phyloP scores from a whole-genome alignment of 2,113 vertebrate species.

The Formicarius rufipectus region DNA sequence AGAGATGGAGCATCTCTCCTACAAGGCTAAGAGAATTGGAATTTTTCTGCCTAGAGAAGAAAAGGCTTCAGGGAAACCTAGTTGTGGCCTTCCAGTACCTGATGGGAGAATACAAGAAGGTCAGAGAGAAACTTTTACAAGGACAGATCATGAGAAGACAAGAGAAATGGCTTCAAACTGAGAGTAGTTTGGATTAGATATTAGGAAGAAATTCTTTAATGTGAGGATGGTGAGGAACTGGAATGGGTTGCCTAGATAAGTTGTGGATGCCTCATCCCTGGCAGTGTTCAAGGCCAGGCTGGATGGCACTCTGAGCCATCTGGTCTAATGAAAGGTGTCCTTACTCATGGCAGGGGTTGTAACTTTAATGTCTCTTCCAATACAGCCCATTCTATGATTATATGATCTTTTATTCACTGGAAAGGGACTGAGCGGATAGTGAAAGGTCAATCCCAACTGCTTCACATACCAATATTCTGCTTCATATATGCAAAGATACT shows the following conservation, averaged over 20 bases:
- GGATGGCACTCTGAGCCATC: not conserved
- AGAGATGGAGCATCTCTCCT: not conserved
- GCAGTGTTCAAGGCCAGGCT: not conserved
- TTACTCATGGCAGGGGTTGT: not conserved
- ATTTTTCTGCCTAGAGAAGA: not conserved
- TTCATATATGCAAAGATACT: not conserved
- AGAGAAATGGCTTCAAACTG: not conserved
- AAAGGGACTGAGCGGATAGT: not conserved
- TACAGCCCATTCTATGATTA: not conserved
- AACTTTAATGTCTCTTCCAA: not conserved
- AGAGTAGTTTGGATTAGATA: not conserved
- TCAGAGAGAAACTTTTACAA: not conserved
- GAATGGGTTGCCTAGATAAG: not conserved
- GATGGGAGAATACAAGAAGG: not conserved
- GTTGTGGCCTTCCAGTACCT: not conserved
- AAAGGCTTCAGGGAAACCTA: not conserved
- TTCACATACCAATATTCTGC: not conserved
- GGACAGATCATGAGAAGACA: not conserved
- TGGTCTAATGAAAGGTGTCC: not conserved
- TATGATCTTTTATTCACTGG: not conserved
- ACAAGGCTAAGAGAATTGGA: not conserved
- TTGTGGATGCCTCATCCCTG: not conserved
- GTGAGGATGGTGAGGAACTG: not conserved
- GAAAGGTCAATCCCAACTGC: not conserved
- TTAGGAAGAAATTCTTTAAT: not conserved